A percentile compares a stretch with the other conserved stretches of the same genome.
Conservation (phyloP, 1,140 invertebrate genomes). For the Chironomus tepperi region DNA sequence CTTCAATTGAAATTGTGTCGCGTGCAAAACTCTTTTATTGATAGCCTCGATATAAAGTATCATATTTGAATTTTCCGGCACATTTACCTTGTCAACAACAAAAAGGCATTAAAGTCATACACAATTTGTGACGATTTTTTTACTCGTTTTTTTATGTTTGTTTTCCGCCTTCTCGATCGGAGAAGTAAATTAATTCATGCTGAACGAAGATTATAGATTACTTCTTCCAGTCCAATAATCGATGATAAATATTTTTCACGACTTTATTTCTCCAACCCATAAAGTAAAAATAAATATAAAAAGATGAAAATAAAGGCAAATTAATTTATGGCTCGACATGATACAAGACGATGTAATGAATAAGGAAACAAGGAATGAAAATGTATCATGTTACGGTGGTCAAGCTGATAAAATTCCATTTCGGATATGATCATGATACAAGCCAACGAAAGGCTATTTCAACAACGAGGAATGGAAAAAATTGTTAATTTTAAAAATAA, state of each 20-base stretch:
- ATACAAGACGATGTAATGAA: conserved; percentile 7
- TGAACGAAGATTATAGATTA: neutral
- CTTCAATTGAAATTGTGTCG: no score
- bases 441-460: neutral
- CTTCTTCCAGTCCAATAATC: neutral
- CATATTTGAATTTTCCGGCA: no score
- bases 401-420: conserved; percentile 5
- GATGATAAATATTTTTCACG: conserved; percentile 1
- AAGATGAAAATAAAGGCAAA: neutral
- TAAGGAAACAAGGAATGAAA: conserved; percentile 1
- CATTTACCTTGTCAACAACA: no score
- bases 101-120: no score
- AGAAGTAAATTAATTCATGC: neutral
- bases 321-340: conserved; percentile 12
- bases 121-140: no score
- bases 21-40: no score
- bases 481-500: no score
- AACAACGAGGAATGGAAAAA: no score
- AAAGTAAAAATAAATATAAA: neutral
- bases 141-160: neutral
- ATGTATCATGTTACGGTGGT: conserved; percentile 12
- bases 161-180: neutral
- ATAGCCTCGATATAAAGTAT: no score
- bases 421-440: neutral
- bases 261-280: neutral